phyloP scores from a whole-genome alignment of 53 echinoderm and acorn worm species.

The Hippasteria phrygiana region DNA sequence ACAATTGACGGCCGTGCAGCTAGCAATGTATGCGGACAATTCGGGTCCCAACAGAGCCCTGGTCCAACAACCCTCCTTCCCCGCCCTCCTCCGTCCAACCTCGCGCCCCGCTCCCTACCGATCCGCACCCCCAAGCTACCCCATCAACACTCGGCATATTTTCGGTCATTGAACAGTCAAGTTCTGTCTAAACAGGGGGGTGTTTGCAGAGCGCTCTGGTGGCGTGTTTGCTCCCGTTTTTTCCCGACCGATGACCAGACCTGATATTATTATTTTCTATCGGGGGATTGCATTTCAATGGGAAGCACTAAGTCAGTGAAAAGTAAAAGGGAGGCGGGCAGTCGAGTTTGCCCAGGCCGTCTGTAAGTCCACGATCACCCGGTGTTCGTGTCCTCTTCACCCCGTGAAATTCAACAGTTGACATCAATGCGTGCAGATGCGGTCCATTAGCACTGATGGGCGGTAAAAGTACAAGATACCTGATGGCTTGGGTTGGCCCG shows the following conservation, averaged over 20 bases:
- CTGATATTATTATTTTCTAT: not conserved
- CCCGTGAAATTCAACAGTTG: slow-evolving; percentile 60
- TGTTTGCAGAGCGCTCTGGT: slow-evolving; percentile 59
- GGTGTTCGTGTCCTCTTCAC: slow-evolving; percentile 63
- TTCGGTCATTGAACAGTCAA: slow-evolving; percentile 46
- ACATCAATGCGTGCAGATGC: slow-evolving; percentile 64
- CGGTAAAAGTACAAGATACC: slow-evolving; percentile 57
- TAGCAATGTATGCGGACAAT: no score
- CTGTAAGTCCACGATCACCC: slow-evolving; percentile 8
- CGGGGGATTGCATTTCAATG: slow-evolving; percentile 48
- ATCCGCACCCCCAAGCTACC: not conserved
- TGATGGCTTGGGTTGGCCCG: not conserved
- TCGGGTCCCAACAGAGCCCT: not conserved
- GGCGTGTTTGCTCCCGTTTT: slow-evolving; percentile 50
- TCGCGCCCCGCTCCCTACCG: not conserved
- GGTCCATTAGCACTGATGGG: slow-evolving; percentile 48
- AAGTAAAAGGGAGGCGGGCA: not conserved
- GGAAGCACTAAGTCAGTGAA: not conserved
- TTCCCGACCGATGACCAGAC: not conserved
- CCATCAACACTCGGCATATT: slow-evolving; percentile 25
- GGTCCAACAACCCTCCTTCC: not conserved
- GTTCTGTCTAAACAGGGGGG: slow-evolving; percentile 57
- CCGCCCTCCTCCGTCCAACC: not conserved
- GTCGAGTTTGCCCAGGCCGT: slow-evolving; percentile 32
- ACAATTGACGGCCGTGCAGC: no score